Evolutionary conservation across 2,113 vertebrate species (phyloP).

Genomic region (Panthera uncia): DNA sequence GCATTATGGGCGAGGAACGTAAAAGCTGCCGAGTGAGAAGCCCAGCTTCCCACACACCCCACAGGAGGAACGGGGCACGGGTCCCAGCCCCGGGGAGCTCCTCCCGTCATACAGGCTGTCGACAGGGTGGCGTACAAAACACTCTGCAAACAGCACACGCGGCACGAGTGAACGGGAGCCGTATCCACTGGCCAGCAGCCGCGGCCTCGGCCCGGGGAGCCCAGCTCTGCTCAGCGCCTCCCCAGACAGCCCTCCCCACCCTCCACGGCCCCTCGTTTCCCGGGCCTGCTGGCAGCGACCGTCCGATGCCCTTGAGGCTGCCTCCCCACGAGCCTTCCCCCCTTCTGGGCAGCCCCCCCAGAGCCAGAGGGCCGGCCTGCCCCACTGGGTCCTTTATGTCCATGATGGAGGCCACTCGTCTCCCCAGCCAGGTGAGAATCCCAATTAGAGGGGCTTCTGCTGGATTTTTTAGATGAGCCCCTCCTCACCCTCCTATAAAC

Average conservation of each 20-base stretch:
- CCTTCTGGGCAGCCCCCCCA: neutral
- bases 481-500: neutral
- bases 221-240: neutral
- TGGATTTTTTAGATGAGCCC: neutral
- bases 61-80: neutral
- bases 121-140: neutral
- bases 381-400: neutral
- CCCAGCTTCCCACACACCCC: fast-evolving
- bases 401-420: neutral
- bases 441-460: neutral
- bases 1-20: neutral
- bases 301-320: neutral
- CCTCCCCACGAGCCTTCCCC: neutral
- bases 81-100: neutral
- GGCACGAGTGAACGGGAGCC: fast-evolving
- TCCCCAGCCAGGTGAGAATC: neutral
- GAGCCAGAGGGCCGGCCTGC: neutral
- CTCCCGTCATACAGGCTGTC: neutral
- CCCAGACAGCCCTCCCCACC: neutral
- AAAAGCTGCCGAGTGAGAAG: neutral
- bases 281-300: too few species aligned
- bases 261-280: neutral
- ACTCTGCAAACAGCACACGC: neutral
- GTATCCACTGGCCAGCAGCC: fast-evolving
- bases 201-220: neutral